Conservation (phyloP, 2,888 invertebrate species). For the Carterocephalus palaemon region DNA sequence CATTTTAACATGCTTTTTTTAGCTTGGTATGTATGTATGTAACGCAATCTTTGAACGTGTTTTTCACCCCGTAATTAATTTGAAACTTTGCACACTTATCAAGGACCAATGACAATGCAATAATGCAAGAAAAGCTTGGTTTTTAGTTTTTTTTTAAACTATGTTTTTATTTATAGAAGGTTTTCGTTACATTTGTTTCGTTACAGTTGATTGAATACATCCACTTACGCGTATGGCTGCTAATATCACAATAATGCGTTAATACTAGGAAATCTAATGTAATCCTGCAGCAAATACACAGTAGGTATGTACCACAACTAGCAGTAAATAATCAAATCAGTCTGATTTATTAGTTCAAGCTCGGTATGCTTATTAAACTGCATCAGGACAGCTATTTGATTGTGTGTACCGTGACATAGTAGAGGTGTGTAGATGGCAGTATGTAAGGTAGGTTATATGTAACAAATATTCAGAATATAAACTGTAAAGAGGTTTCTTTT, state of each 20-base stretch:
- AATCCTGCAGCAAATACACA: constrained; percentile 44
- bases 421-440: constrained; percentile 4
- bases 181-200: background rate
- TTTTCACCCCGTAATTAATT: no score
- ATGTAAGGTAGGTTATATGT: background rate
- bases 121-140: no score
- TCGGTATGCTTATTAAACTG: constrained; percentile 63
- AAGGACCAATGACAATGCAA: no score
- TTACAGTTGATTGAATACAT: background rate
- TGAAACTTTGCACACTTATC: no score
- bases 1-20: no score
- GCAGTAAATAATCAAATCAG: constrained; percentile 69
- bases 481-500: no score
- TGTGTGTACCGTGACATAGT: constrained; percentile 33
- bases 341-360: constrained; percentile 66
- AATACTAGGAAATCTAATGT: constrained; percentile 42
- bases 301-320: constrained; percentile 30
- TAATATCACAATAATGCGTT: constrained; percentile 24
- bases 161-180: background rate
- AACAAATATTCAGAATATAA: no score
- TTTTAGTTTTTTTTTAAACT: no score
- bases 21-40: no score
- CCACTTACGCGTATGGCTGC: background rate
- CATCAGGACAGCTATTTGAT: constrained; percentile 54
- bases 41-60: no score